Conservation (phyloP, 2,113 vertebrate genomes). For the Chamaea fasciata region DNA sequence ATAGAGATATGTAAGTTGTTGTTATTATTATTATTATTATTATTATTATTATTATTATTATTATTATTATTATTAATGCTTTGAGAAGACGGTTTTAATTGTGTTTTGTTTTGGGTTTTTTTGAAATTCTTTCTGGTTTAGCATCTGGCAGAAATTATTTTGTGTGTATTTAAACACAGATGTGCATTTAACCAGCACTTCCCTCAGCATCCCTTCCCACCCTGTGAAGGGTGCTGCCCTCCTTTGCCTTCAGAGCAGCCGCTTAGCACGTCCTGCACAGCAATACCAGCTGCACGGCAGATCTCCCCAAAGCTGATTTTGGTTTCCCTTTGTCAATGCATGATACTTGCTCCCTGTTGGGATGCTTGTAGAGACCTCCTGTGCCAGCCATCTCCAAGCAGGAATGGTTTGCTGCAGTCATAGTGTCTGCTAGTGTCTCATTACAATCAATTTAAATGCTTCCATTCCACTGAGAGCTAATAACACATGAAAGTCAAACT, state of each 20-base stretch:
- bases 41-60: neutral
- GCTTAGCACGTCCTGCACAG: neutral
- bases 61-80: neutral
- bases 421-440: constrained; percentile 39
- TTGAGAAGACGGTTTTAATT: neutral
- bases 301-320: neutral
- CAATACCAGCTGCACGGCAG: neutral
- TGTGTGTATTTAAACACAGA: neutral
- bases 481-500: constrained; percentile 53
- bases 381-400: constrained; percentile 21
- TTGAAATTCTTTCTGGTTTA: neutral
- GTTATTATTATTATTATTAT: neutral
- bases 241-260: neutral
- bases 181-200: neutral
- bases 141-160: neutral
- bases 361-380: constrained; percentile 21
- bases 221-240: neutral
- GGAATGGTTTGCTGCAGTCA: neutral
- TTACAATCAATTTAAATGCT: constrained; percentile 55
- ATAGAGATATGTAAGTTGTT: neutral
- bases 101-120: neutral
- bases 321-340: neutral
- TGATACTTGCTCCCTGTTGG: neutral
- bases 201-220: neutral
- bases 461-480: constrained; percentile 41